Percentiles rank a stretch among this genome's conserved stretches.
These are phyloP conservation scores for Spongia lamella DNA, from an alignment of 37 sponge, comb jelly and placozoan genomes.

Conservation along the genomic window DNA sequence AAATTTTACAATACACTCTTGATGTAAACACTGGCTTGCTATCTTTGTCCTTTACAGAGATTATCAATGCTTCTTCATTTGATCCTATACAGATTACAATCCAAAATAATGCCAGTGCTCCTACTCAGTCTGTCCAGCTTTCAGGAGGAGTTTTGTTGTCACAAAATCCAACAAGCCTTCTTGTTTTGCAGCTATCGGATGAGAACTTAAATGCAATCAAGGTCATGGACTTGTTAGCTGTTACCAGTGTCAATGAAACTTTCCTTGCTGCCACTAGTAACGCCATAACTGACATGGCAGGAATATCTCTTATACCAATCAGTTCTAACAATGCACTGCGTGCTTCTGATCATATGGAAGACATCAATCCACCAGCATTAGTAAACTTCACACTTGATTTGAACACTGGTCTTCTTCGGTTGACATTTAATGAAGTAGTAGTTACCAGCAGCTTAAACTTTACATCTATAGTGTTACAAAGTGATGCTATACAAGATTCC, in stretches of 20 bases:
- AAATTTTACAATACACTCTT: conserved; percentile 47
- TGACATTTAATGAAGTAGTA: conserved; percentile 85
- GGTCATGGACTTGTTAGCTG: conserved; percentile 40
- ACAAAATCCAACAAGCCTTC: conserved; percentile 16
- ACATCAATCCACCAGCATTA: conserved; percentile 62
- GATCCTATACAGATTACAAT: conserved; percentile 58
- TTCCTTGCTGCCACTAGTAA: conserved; percentile 64
- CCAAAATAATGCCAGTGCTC: conserved; percentile 25
- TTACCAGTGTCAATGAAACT: conserved; percentile 21
- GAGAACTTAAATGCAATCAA: conserved; percentile 61
- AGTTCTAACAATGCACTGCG: conserved; percentile 15
- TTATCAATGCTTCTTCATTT: conserved; percentile 66
- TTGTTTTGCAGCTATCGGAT: conserved; percentile 29
- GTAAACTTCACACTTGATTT: conserved; percentile 82
- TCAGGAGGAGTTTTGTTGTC: conserved; percentile 28
- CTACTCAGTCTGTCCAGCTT: conserved; percentile 16
- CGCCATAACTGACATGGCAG: conserved; percentile 63
- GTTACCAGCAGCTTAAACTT: conserved; percentile 32
- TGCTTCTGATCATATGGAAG: conserved; percentile 45
- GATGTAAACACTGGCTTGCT: conserved; percentile 70
- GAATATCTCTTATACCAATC: conserved; percentile 42
- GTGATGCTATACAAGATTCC: conserved; percentile 4
- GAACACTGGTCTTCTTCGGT: conserved; percentile 55
- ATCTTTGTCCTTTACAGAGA: conserved; percentile 75
- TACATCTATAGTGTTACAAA: conserved; percentile 59